phyloP scores from a whole-genome alignment of 1,140 invertebrate genomes.

The Solenopsis fugax region DNA sequence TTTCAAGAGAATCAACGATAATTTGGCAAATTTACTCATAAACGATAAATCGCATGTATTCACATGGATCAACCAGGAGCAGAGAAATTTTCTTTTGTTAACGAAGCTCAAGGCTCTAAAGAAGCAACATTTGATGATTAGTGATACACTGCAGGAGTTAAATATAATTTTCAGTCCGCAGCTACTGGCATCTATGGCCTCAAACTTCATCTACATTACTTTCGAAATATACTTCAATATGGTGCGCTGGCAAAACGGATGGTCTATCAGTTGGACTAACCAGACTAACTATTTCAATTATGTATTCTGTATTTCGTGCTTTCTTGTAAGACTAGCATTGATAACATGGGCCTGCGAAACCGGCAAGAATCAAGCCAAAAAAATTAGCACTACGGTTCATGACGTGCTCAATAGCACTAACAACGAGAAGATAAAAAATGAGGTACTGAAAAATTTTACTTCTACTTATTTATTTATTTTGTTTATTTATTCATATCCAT shows the following conservation, averaged over 20 bases:
- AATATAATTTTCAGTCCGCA: constrained; percentile 9
- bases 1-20: constrained; percentile 76
- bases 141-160: neutral
- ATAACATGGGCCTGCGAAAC: neutral
- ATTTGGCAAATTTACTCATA: constrained; percentile 64
- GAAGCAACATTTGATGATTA: neutral
- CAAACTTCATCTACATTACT: neutral
- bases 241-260: neutral
- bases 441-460: neutral
- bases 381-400: neutral
- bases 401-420: neutral
- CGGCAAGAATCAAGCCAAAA: neutral
- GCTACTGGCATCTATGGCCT: neutral
- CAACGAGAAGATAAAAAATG: neutral
- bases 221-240: neutral
- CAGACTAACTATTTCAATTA: neutral
- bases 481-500: no score
- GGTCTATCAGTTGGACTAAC: neutral
- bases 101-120: neutral
- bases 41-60: neutral
- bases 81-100: neutral
- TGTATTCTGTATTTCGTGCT: no score
- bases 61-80: no score
- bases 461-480: no score
- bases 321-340: neutral